Base-by-base conservation (phyloP, 2,888 invertebrate genomes). In the Pachycephus smyrnensis region DNA sequence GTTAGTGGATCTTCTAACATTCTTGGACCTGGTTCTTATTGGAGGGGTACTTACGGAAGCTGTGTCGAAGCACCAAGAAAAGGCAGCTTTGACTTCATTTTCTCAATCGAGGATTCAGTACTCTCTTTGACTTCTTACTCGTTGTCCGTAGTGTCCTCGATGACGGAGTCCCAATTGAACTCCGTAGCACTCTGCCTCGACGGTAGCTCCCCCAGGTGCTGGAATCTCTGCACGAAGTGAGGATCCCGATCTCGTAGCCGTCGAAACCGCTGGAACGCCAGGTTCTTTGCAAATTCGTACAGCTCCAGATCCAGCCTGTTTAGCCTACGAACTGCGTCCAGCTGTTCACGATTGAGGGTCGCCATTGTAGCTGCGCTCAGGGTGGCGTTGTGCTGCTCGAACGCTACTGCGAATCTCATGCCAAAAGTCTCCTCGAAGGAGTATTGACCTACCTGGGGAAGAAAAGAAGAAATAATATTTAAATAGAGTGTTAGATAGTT, bases 351-450 rank as follows among this genome's bases (percentile, higher is more conserved):
- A 68, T 95, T 95, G 80, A 98, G 93, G 80, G 95, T 95, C 30
- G 95, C 95, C 87, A 97, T 94, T 76, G 97, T 96, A 77, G 96
- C 94, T 83, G 96, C 96, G 32, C 97, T 97, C 82, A 97, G 95
- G 0, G 98, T 98, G 80, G 96, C 95, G 92, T 98, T 98, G 92
- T 97, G 97, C 92, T 98, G 98, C 87, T 96, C 96, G 92, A 98
- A 98, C 76, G 97, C 96, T 87, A 97, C 95, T 81, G 96, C 96
- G 92, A 98, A 98, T 81, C 97, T 94, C 88, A 98, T 94, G 91
- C 97, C 97, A 91, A 98, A 98, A 30, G 97, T 97, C 92, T 97
- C 97, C 90, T 98, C 98, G 91, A 98, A 98, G 85, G 98, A 96
- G 92, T 98, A 98, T 91, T 98, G 98, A 37, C 97, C 96, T 89